phyloP scores from a whole-genome alignment of 92 coral and sea anemone species.

The Siderastrea siderea region DNA sequence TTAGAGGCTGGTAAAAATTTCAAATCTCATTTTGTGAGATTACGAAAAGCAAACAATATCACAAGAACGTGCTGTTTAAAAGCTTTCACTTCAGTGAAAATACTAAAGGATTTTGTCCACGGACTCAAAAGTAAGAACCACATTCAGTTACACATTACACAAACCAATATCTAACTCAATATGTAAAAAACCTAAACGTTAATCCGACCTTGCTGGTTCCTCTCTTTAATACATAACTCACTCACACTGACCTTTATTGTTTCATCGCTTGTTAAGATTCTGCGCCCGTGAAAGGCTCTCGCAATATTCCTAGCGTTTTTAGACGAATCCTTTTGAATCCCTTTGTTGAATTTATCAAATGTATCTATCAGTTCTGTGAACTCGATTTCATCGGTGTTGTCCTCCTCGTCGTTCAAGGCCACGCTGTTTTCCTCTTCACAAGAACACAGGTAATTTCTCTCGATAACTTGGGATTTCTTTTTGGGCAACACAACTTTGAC shows the following conservation, averaged over 20 bases:
- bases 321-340: slow-evolving; percentile 20
- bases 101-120: not conserved
- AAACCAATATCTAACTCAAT: too few species aligned
- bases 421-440: slow-evolving; percentile 42
- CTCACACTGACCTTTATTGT: slow-evolving; percentile 55
- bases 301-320: slow-evolving; percentile 40
- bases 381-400: slow-evolving; percentile 31
- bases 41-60: not conserved
- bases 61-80: not conserved
- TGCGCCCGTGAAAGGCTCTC: slow-evolving; percentile 47
- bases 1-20: not conserved
- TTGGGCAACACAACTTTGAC: slow-evolving; percentile 62
- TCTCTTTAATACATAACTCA: not conserved
- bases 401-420: not conserved
- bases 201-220: not conserved
- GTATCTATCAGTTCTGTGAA: slow-evolving; percentile 56
- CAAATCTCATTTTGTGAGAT: not conserved
- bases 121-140: not conserved
- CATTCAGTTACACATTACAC: too few species aligned
- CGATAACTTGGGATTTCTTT: slow-evolving; percentile 14
- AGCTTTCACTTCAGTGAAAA: not conserved
- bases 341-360: slow-evolving; percentile 29
- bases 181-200: too few species aligned
- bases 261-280: slow-evolving; percentile 51
- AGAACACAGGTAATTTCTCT: slow-evolving; percentile 77